Conservation (phyloP, 2,797 vertebrate species). For the Poeciliopsis infans region DNA sequence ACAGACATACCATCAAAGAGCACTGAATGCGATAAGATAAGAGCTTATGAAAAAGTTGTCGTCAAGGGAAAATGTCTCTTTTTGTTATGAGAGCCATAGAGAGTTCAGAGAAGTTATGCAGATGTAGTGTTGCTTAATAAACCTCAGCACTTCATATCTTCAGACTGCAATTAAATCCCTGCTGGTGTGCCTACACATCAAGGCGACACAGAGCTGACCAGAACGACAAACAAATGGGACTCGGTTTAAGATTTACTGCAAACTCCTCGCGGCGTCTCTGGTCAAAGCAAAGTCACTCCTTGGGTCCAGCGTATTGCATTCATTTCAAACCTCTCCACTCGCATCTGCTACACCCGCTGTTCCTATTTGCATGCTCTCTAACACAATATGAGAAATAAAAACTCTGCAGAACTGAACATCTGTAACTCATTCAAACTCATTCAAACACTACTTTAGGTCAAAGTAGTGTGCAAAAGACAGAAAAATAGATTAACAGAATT, state of each 20-base stretch:
- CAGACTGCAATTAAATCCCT: not conserved
- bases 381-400: not conserved
- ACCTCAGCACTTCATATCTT: not conserved
- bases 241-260: not conserved
- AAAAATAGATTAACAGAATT: not conserved
- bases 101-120: not conserved
- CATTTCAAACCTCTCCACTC: not conserved
- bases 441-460: not conserved
- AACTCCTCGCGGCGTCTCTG: not conserved
- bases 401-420: not conserved
- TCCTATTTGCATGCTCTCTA: not conserved
- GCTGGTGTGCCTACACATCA: not conserved
- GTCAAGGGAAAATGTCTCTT: not conserved
- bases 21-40: not conserved
- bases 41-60: not conserved
- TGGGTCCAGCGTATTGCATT: not conserved
- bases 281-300: not conserved
- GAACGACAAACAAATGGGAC: not conserved
- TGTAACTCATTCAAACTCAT: not conserved
- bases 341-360: not conserved
- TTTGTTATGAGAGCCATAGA: not conserved
- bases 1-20: not conserved
- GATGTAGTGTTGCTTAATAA: not conserved
- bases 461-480: not conserved
- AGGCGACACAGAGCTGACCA: not conserved